These are phyloP conservation scores for Nephrotoma flavescens DNA, from an alignment of 2,888 invertebrate species.

Conservation along the genomic window DNA sequence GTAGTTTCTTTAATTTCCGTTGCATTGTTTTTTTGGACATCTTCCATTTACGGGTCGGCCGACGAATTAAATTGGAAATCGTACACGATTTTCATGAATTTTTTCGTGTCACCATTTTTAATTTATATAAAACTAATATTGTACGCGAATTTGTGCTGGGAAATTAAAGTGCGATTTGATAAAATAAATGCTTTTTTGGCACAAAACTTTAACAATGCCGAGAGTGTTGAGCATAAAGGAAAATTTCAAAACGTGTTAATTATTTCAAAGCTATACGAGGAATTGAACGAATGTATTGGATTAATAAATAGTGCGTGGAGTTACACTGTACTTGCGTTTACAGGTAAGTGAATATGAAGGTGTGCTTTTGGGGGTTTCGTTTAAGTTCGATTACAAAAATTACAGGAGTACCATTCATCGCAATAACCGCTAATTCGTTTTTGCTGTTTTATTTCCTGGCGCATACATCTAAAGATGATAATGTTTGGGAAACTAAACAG, in stretches of 20 bases:
- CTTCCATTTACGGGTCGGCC: background rate
- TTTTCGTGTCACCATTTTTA: background rate
- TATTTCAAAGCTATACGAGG: background rate
- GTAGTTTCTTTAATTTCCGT: background rate
- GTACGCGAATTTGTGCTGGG: background rate
- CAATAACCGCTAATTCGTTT: background rate
- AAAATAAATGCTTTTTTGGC: background rate
- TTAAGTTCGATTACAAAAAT: background rate
- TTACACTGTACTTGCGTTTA: background rate
- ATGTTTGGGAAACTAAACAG: background rate
- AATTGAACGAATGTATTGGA: background rate
- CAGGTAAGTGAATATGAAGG: background rate
- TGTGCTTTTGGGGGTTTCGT: background rate
- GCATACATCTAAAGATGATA: background rate
- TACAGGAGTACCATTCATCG: background rate
- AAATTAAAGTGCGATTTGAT: background rate
- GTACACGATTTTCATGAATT: background rate
- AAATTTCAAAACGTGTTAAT: background rate
- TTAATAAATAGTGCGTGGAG: background rate
- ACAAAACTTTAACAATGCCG: background rate
- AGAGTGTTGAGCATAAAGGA: background rate
- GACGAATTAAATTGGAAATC: background rate
- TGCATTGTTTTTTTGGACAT: background rate
- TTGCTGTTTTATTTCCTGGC: background rate
- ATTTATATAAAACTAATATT: background rate